phyloP scores from a whole-genome alignment of 2,113 vertebrate genomes.

The Oryzias curvinotus region DNA sequence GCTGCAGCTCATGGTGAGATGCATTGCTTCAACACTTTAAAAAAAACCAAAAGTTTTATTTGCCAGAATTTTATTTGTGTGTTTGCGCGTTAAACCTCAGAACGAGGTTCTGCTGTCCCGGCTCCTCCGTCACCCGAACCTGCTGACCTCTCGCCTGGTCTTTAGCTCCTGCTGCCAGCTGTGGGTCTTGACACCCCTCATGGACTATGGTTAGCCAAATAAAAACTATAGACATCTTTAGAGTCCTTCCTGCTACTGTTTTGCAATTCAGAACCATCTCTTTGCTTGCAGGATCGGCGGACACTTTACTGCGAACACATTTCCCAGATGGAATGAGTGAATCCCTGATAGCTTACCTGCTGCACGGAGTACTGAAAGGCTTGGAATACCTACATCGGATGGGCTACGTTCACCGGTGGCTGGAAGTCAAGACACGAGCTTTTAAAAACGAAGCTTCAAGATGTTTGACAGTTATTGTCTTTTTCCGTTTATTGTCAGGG shows the following conservation, averaged over 20 bases:
- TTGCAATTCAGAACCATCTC: conserved; percentile 1
- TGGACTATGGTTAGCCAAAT: conserved; percentile 88
- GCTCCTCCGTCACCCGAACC: conserved; percentile 88
- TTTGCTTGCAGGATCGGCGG: conserved; percentile 86
- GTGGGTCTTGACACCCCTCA: conserved; percentile 94
- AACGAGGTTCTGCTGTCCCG: conserved; percentile 89
- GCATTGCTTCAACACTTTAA: background rate
- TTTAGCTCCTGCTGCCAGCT: conserved; percentile 93
- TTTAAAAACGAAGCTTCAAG: background rate
- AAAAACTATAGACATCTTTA: no score
- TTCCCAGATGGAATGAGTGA: conserved; percentile 98
- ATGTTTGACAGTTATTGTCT: background rate
- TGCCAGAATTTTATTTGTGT: background rate
- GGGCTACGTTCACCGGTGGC: conserved; percentile 94
- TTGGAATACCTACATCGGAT: conserved; percentile 94
- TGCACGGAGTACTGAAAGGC: conserved; percentile 88
- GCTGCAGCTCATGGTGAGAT: conserved; percentile 87
- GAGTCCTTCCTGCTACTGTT: no score
- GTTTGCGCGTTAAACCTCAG: conserved; percentile 67
- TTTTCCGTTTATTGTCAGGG: conserved; percentile 73
- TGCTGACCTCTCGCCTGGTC: conserved; percentile 90
- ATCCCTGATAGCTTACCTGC: conserved; percentile 90
- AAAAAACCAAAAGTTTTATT: no score
- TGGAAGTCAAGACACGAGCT: background rate
- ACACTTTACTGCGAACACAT: conserved; percentile 85